Evolutionary conservation across 2,113 vertebrate species (phyloP).

Genomic region (Bubo scandiacus): DNA sequence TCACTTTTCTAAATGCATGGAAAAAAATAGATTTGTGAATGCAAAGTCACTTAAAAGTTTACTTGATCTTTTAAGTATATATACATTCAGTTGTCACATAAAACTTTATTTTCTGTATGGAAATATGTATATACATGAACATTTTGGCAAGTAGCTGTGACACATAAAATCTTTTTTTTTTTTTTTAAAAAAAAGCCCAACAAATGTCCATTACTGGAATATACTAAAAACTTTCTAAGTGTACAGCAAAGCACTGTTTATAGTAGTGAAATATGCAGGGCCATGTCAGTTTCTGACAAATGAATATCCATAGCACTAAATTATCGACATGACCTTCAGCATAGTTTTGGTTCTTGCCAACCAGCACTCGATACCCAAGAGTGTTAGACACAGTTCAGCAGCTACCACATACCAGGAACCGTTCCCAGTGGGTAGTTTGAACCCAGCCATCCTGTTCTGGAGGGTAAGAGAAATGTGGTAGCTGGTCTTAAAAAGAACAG

Average conservation of each 20-base stretch:
- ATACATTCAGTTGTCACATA: background rate
- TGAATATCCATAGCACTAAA: background rate
- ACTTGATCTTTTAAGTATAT: background rate
- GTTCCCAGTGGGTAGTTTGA: background rate
- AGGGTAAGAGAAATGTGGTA: rapidly evolving
- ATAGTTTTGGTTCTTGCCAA: background rate
- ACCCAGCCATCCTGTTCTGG: background rate
- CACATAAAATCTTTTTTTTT: background rate
- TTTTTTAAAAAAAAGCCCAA: background rate
- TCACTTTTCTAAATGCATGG: background rate
- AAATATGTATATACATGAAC: background rate
- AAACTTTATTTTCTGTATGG: background rate
- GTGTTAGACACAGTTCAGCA: background rate
- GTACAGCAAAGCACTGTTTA: background rate
- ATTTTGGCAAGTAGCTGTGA: background rate
- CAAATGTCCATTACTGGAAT: background rate
- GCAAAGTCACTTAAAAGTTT: background rate
- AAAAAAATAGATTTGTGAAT: background rate
- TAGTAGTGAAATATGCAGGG: background rate
- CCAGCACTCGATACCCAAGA: background rate
- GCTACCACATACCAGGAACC: background rate
- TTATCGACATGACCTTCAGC: background rate
- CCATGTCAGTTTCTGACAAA: background rate
- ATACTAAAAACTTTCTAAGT: background rate
- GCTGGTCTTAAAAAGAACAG: background rate